Conservation (phyloP, 1,140 invertebrate genomes). For the Calycopis cecrops region DNA sequence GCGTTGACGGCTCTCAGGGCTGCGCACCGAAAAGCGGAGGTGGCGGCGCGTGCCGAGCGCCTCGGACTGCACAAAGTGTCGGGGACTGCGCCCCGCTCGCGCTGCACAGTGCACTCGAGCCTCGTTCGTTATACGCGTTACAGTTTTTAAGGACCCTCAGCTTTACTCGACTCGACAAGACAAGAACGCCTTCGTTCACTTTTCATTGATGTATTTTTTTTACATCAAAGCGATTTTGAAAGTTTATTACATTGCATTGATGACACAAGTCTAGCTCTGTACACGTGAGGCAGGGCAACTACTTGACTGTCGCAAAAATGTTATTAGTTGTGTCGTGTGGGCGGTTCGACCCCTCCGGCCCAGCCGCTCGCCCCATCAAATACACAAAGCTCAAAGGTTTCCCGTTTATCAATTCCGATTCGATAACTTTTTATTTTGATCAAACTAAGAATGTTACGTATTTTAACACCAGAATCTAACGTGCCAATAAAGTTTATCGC, state of each 20-base stretch:
- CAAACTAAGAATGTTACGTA: slow-evolving; percentile 15
- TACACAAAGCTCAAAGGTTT: slow-evolving; percentile 31
- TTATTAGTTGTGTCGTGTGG: slow-evolving; percentile 66
- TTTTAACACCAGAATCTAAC: not conserved
- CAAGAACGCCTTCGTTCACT: slow-evolving; percentile 51
- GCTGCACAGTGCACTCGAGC: slow-evolving; percentile 41
- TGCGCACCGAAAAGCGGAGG: slow-evolving; percentile 31
- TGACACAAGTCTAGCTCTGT: not conserved
- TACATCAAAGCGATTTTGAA: slow-evolving; percentile 16
- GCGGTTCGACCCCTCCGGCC: slow-evolving; percentile 39
- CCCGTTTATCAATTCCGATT: slow-evolving; percentile 28
- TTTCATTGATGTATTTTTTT: slow-evolving; percentile 45
- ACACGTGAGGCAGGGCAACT: not conserved
- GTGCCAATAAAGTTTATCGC: not conserved
- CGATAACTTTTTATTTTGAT: slow-evolving; percentile 13
- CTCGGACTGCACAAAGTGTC: slow-evolving; percentile 22
- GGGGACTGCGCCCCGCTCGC: slow-evolving; percentile 27
- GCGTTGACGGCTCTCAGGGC: slow-evolving; percentile 11
- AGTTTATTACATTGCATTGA: not conserved
- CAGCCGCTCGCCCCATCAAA: slow-evolving; percentile 44
- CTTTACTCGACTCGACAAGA: slow-evolving; percentile 55
- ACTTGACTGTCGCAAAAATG: slow-evolving; percentile 67
- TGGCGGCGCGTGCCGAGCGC: slow-evolving; percentile 42
- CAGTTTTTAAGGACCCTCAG: slow-evolving; percentile 55
- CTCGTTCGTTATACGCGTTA: slow-evolving; percentile 61